A percentile compares a stretch with the other conserved stretches of the same genome.
Conservation (phyloP, 2,113 vertebrate genomes). For the Siniperca knerii region DNA sequence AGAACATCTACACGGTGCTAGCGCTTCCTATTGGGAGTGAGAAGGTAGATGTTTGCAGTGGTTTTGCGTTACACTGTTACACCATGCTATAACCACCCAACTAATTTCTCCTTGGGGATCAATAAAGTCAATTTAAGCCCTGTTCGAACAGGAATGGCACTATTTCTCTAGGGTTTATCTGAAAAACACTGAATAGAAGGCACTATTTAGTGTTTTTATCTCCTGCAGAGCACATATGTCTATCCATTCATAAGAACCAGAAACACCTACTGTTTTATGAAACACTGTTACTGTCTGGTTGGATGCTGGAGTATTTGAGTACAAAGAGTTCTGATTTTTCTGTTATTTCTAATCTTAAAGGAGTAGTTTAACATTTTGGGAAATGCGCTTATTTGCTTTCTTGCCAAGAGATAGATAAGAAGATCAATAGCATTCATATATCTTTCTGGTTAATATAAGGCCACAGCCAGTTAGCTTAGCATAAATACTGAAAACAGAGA, state of each 20-base stretch:
- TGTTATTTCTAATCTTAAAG: conserved; percentile 4
- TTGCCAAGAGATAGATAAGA: background rate
- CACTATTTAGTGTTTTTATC: background rate
- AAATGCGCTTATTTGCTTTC: background rate
- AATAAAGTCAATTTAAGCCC: background rate
- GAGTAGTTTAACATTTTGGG: background rate
- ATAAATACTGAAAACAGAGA: background rate
- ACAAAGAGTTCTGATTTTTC: background rate
- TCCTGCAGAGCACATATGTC: conserved; percentile 7
- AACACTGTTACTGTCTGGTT: background rate
- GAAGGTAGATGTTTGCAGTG: conserved; percentile 85
- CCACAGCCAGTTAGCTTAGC: background rate
- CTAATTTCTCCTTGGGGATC: conserved; percentile 17
- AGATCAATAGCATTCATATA: background rate
- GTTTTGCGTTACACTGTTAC: background rate
- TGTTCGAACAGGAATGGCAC: background rate
- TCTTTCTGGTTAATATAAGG: background rate
- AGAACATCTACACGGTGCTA: conserved; percentile 99
- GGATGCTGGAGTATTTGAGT: background rate
- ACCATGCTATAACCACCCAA: background rate
- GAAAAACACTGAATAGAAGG: background rate
- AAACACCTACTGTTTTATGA: conserved; percentile 4
- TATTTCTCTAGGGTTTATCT: background rate
- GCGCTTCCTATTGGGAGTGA: conserved; percentile 97
- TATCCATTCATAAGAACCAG: background rate